A percentile compares a stretch with the other conserved stretches of the same genome.
phyloP scores from a whole-genome alignment of 1,140 invertebrate species.

The Drosophila asahinai region DNA sequence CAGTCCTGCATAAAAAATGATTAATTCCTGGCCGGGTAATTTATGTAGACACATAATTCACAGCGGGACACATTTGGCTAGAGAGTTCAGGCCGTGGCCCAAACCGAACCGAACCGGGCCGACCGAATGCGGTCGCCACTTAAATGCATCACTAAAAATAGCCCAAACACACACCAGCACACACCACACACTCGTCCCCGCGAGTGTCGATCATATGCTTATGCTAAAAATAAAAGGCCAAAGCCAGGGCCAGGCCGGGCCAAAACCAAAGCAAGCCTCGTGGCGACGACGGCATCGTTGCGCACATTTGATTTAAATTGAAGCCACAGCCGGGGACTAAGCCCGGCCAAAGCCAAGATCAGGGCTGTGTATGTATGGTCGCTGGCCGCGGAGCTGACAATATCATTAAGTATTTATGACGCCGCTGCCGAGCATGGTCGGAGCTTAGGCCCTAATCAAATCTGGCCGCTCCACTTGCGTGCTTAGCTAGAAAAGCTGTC shows the following conservation, averaged over 20 bases:
- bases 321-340: slow-evolving; percentile 55
- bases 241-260: slow-evolving; percentile 29
- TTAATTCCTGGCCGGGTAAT: slow-evolving; percentile 81
- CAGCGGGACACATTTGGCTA: slow-evolving; percentile 80
- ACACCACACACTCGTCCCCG: slow-evolving; percentile 7
- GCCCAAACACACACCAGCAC: slow-evolving; percentile 47
- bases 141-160: slow-evolving; percentile 79
- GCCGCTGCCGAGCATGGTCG: slow-evolving; percentile 53
- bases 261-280: slow-evolving; percentile 19
- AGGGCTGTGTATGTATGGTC: slow-evolving; percentile 56
- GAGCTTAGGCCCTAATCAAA: slow-evolving; percentile 59
- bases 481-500: slow-evolving; percentile 73
- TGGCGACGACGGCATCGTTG: slow-evolving; percentile 63
- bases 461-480: slow-evolving; percentile 35
- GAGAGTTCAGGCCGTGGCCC: slow-evolving; percentile 71
- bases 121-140: slow-evolving; percentile 68
- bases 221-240: slow-evolving; percentile 75
- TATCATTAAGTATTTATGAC: slow-evolving; percentile 82
- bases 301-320: slow-evolving; percentile 81
- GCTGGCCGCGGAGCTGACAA: slow-evolving; percentile 56
- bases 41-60: slow-evolving; percentile 84
- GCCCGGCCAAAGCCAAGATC: slow-evolving; percentile 49
- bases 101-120: slow-evolving; percentile 5
- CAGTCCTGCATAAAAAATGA: slow-evolving; percentile 81
- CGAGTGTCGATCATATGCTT: slow-evolving; percentile 72